Percentiles rank a stretch among this genome's conserved stretches.
Evolutionary conservation across 2,113 vertebrate genomes (phyloP).

Genomic region (Anguilla rostrata): DNA sequence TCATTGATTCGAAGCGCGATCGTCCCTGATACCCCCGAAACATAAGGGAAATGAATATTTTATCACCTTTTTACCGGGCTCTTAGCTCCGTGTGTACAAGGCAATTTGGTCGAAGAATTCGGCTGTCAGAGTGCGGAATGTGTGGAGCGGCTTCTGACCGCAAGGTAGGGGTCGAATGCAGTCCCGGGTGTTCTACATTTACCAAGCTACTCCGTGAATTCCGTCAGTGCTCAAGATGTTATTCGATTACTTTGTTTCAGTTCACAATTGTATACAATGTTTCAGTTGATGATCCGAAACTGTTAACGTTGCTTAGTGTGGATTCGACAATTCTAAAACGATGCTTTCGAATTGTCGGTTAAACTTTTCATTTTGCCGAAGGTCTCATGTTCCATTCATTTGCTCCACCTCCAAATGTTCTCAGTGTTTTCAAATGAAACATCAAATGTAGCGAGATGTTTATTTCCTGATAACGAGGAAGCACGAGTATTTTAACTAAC

Average conservation of each 20-base stretch:
- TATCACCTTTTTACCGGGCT: conserved; percentile 27
- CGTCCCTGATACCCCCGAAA: conserved; percentile 8
- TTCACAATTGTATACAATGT: background rate
- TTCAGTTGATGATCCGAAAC: background rate
- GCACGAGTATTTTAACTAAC: background rate
- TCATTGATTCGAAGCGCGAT: background rate
- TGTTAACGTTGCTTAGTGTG: background rate
- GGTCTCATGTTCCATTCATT: background rate
- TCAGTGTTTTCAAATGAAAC: background rate
- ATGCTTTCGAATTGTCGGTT: background rate
- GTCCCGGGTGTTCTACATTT: conserved; percentile 7
- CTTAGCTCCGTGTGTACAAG: conserved; percentile 32
- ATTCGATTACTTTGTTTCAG: background rate
- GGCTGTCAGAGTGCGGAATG: conserved; percentile 20
- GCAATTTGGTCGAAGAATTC: conserved; percentile 14
- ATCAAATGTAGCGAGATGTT: background rate
- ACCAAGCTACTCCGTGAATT: conserved; percentile 14
- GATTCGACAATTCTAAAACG: background rate
- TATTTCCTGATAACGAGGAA: background rate
- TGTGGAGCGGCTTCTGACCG: conserved; percentile 18
- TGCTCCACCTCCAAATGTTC: conserved; percentile 1
- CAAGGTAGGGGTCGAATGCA: conserved; percentile 33
- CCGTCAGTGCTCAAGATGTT: background rate
- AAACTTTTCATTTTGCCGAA: conserved; percentile 7
- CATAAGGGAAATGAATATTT: conserved; percentile 39